Conservation (phyloP, 2,113 vertebrate species). For the Ageneiosus marmoratus region DNA sequence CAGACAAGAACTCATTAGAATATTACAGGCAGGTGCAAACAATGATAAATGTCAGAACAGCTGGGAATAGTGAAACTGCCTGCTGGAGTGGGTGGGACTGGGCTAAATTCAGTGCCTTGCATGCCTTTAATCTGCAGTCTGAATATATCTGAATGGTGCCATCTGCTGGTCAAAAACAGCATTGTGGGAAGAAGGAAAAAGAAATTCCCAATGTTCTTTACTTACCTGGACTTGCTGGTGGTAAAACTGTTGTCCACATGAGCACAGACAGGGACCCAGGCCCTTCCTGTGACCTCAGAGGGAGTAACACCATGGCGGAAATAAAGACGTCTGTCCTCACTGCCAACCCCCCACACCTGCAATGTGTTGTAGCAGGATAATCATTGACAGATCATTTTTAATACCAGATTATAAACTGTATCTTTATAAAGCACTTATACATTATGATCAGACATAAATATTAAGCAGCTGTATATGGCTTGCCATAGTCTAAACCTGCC, state of each 20-base stretch:
- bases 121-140: constrained; percentile 18
- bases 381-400: not conserved
- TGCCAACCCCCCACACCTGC: constrained; percentile 90
- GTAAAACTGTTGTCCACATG: constrained; percentile 73
- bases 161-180: constrained; percentile 18
- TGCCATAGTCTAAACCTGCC: not conserved
- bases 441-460: not conserved
- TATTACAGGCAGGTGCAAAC: not conserved
- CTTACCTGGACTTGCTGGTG: constrained; percentile 51
- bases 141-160: not conserved
- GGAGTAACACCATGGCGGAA: constrained; percentile 89
- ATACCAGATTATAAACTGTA: not conserved
- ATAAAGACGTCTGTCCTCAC: constrained; percentile 85
- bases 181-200: not conserved
- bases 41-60: not conserved
- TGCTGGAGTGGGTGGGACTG: not conserved
- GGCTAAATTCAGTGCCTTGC: not conserved
- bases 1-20: not conserved
- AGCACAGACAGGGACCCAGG: constrained; percentile 85
- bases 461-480: not conserved
- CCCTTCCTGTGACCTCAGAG: constrained; percentile 89
- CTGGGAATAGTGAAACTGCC: not conserved
- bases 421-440: not conserved
- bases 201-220: not conserved
- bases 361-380: not conserved